Evolutionary conservation across 2,797 vertebrate genomes (phyloP).

Genomic region (Lateolabrax maculatus): DNA sequence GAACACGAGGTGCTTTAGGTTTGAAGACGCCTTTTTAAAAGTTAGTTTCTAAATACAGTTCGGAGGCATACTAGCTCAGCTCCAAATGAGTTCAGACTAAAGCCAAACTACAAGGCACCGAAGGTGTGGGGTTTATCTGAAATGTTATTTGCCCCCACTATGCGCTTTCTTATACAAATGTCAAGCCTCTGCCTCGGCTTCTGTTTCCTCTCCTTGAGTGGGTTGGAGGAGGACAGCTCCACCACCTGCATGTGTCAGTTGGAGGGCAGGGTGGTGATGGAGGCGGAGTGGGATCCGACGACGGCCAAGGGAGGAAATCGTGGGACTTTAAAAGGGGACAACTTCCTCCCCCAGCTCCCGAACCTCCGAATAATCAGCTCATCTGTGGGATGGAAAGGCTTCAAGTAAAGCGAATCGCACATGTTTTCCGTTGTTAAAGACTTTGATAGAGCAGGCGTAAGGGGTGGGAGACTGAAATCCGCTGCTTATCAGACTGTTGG

Average conservation of each 20-base stretch:
- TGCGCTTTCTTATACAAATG: constrained; percentile 21
- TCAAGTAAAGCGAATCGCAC: constrained; percentile 36
- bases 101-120: not conserved
- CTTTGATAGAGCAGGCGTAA: constrained; percentile 38
- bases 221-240: constrained; percentile 35
- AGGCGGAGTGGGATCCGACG: constrained; percentile 43
- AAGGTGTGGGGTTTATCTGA: not conserved
- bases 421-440: constrained; percentile 58
- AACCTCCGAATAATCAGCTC: constrained; percentile 36
- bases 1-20: not conserved
- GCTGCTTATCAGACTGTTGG: constrained; percentile 17
- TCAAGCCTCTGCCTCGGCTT: constrained; percentile 31
- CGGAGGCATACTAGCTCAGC: not conserved
- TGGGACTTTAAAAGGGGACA: constrained; percentile 48
- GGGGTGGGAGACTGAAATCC: constrained; percentile 20
- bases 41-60: not conserved
- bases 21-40: not conserved
- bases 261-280: not conserved
- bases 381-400: constrained; percentile 61
- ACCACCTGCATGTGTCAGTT: constrained; percentile 75
- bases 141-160: not conserved
- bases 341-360: constrained; percentile 49
- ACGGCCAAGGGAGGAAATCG: constrained; percentile 60
- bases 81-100: no score
- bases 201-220: constrained; percentile 46